Percentiles rank a stretch among this genome's conserved stretches.
phyloP scores from a whole-genome alignment of 2,113 vertebrate genomes.

The Callipepla squamata region DNA sequence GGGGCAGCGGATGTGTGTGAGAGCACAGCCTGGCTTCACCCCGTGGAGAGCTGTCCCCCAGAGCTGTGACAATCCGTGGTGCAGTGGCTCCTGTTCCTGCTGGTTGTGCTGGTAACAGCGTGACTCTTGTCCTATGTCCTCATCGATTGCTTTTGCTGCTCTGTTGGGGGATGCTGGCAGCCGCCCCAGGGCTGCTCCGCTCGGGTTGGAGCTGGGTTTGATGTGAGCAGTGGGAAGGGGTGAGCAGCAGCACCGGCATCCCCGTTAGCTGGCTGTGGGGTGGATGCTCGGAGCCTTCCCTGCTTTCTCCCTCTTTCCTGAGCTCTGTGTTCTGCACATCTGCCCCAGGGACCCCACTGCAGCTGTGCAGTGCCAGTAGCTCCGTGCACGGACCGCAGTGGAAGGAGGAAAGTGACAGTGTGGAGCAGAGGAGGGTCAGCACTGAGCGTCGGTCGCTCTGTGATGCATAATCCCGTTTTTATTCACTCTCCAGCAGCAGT shows the following conservation, averaged over 20 bases:
- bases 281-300: not conserved
- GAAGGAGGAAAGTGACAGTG: not conserved
- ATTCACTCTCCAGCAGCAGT: not conserved
- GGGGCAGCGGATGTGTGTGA: not conserved
- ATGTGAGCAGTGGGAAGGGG: not conserved
- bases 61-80: not conserved
- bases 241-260: conserved; percentile 8
- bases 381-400: not conserved
- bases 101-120: conserved; percentile 18
- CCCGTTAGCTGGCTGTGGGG: not conserved
- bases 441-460: not conserved
- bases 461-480: not conserved
- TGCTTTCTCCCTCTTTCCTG: conserved; percentile 5
- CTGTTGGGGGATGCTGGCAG: not conserved
- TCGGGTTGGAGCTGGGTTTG: conserved; percentile 16
- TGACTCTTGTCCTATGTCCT: not conserved
- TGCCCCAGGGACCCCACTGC: not conserved
- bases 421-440: not conserved
- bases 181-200: not conserved
- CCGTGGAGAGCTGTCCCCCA: not conserved
- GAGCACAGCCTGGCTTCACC: not conserved
- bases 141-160: too few species aligned
- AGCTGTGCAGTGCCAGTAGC: not conserved
- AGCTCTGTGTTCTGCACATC: not conserved
- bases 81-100: conserved; percentile 3